These are phyloP conservation scores for Urocolius indicus DNA, from an alignment of 2,113 vertebrate genomes.

Conservation along the genomic window DNA sequence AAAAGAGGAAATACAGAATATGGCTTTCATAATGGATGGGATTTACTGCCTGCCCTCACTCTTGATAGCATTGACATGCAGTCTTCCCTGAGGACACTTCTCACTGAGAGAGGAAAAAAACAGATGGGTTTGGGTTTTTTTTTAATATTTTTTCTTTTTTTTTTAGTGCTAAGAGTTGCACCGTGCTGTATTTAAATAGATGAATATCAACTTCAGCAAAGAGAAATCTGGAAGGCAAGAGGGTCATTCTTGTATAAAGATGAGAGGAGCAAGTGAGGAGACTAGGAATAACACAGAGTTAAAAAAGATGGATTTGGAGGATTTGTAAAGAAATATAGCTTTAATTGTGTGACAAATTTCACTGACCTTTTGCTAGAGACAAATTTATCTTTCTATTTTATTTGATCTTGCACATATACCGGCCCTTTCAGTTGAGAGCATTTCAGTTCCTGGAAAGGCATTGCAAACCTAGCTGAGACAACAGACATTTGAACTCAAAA, in stretches of 20 bases:
- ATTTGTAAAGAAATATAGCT: slow-evolving; percentile 9
- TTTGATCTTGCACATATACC: not conserved
- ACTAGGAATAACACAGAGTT: slow-evolving; percentile 3
- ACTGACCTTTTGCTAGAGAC: not conserved
- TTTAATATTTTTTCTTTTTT: not conserved
- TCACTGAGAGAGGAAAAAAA: not conserved
- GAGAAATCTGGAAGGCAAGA: not conserved
- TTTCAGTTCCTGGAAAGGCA: slow-evolving; percentile 14
- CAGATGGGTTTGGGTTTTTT: not conserved
- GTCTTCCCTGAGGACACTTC: not conserved
- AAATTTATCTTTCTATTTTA: not conserved
- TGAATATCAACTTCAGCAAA: slow-evolving; percentile 31
- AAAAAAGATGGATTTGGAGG: not conserved
- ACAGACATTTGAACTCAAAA: slow-evolving; percentile 35
- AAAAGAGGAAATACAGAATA: not conserved
- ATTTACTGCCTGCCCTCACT: not conserved
- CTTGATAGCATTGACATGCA: not conserved
- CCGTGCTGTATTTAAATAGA: not conserved
- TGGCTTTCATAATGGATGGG: not conserved
- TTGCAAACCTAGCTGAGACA: not conserved
- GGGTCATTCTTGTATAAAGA: not conserved
- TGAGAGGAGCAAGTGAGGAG: not conserved
- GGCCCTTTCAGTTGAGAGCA: not conserved
- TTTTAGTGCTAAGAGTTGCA: not conserved
- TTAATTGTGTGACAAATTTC: slow-evolving; percentile 19